Evolutionary conservation across 2,113 vertebrate genomes (phyloP).

Genomic region (Gallinago media): DNA sequence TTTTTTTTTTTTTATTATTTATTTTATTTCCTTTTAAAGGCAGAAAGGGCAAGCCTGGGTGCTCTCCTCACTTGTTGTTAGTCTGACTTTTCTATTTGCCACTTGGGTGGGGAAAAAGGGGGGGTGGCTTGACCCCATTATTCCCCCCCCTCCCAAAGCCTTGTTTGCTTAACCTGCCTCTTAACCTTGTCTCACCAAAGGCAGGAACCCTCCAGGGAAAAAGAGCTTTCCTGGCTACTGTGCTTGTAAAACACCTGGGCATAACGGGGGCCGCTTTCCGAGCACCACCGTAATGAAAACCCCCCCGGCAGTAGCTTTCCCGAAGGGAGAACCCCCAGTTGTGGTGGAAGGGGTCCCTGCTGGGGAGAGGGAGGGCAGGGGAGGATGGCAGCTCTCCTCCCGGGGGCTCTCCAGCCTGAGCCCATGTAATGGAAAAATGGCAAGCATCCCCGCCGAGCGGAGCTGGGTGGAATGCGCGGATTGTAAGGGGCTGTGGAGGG

Average conservation of each 20-base stretch:
- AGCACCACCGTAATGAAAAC: neutral
- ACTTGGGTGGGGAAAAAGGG: neutral
- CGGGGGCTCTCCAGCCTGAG: neutral
- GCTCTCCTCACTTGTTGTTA: neutral
- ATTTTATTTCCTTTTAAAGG: neutral
- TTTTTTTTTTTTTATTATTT: neutral
- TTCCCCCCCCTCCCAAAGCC: neutral
- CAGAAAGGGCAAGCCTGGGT: neutral
- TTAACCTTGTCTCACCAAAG: conserved; percentile 47
- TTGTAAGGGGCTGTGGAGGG: conserved; percentile 12
- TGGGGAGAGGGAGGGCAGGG: neutral
- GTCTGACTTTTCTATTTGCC: neutral
- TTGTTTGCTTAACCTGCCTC: conserved; percentile 44
- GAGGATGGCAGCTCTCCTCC: neutral
- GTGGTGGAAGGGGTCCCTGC: neutral
- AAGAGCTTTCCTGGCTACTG: conserved; percentile 29
- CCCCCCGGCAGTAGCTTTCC: neutral
- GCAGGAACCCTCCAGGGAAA: conserved; percentile 8
- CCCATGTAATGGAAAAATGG: conserved; percentile 61
- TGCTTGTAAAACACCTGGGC: conserved; percentile 40
- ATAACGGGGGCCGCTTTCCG: neutral
- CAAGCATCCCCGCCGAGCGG: neutral
- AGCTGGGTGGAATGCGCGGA: neutral
- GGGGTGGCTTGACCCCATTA: neutral
- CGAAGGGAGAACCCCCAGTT: neutral